These are phyloP conservation scores for Branchinecta lynchi DNA, from an alignment of 1,140 invertebrate species.

Conservation along the genomic window DNA sequence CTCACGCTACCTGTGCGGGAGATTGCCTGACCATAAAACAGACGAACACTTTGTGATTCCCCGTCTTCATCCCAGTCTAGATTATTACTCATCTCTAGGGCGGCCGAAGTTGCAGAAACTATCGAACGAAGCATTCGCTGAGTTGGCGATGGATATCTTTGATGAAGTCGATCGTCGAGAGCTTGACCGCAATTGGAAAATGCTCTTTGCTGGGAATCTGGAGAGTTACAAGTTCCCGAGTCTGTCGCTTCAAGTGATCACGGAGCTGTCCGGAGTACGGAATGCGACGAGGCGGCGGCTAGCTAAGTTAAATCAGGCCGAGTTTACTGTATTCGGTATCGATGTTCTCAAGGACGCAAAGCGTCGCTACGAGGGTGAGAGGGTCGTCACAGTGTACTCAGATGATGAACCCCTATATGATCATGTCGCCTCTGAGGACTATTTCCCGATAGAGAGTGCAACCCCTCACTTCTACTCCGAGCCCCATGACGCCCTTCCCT, in stretches of 20 bases:
- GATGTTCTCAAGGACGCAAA: slow-evolving; percentile 79
- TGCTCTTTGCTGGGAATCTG: slow-evolving; percentile 24
- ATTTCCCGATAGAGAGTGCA: slow-evolving; percentile 41
- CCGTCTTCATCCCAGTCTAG: slow-evolving; percentile 33
- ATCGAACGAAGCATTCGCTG: slow-evolving; percentile 82
- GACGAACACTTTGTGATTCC: slow-evolving; percentile 79
- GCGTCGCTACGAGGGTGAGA: slow-evolving; percentile 36
- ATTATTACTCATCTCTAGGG: not conserved
- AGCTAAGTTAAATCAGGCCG: slow-evolving; percentile 70
- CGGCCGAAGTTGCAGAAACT: slow-evolving; percentile 40
- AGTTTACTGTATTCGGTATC: slow-evolving; percentile 73
- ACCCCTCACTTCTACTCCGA: not conserved
- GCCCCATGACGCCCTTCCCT: not conserved
- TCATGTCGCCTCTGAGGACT: slow-evolving; percentile 86
- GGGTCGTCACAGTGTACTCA: slow-evolving; percentile 13
- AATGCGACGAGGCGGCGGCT: slow-evolving; percentile 95
- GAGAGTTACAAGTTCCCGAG: slow-evolving; percentile 52
- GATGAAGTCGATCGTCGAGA: slow-evolving; percentile 91
- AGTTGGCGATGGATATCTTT: slow-evolving; percentile 89
- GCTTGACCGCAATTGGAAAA: slow-evolving; percentile 41
- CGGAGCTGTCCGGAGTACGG: slow-evolving; percentile 76
- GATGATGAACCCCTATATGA: slow-evolving; percentile 93
- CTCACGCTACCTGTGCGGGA: slow-evolving; percentile 68
- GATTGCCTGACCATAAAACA: slow-evolving; percentile 65
- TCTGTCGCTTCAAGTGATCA: slow-evolving; percentile 80